Percentiles rank a stretch among this genome's conserved stretches.
phyloP scores from a whole-genome alignment of 1,140 invertebrate genomes.

The Rhyacophila brunnea region DNA sequence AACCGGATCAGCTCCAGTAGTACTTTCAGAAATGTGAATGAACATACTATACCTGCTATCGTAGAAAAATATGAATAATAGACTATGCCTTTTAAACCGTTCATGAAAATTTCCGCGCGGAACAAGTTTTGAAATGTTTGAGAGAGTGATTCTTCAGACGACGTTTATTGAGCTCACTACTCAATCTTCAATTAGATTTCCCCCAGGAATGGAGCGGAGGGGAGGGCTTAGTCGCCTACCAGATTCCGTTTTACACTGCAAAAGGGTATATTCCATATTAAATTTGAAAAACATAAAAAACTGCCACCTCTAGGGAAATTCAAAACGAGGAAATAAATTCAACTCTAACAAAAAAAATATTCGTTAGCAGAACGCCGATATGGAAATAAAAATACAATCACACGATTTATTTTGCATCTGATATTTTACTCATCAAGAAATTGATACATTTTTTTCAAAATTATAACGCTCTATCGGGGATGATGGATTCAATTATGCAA shows the following conservation, averaged over 20 bases:
- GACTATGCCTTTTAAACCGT: not conserved
- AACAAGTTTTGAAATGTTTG: not conserved
- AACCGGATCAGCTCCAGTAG: too few species aligned
- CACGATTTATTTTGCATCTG: too few species aligned
- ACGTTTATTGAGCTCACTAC: conserved; percentile 7
- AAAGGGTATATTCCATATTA: conserved; percentile 6
- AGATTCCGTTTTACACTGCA: conserved; percentile 16
- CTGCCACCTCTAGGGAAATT: conserved; percentile 12
- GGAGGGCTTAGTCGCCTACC: conserved; percentile 3
- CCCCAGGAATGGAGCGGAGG: not conserved
- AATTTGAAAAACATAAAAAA: conserved; percentile 20
- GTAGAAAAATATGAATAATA: not conserved
- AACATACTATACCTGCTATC: too few species aligned
- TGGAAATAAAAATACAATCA: too few species aligned
- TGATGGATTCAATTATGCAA: too few species aligned
- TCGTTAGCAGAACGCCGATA: too few species aligned
- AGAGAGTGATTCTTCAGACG: conserved; percentile 9
- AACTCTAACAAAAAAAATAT: too few species aligned
- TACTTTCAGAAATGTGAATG: too few species aligned
- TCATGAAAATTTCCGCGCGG: not conserved
- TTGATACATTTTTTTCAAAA: too few species aligned
- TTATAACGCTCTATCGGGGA: too few species aligned
- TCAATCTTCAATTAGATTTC: conserved; percentile 28
- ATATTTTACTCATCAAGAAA: too few species aligned
- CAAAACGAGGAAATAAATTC: not conserved